Percentiles rank a stretch among this genome's conserved stretches.
These are phyloP conservation scores for Strigamia crassipes DNA, from an alignment of 2,888 invertebrate species.

Conservation along the genomic window DNA sequence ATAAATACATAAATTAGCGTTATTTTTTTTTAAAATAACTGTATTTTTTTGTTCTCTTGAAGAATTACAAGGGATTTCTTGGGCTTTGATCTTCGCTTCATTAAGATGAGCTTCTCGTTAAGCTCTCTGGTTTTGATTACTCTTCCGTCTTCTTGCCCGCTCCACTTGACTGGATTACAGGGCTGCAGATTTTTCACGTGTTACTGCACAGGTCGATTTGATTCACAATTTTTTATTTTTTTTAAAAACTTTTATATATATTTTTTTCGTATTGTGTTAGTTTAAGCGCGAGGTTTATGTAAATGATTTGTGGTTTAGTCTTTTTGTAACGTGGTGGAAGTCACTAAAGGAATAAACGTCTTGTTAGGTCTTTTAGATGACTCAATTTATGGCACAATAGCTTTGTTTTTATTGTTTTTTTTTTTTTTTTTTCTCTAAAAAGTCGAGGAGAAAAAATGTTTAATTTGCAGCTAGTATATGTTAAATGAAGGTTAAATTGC, in stretches of 20 bases:
- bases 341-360: background rate
- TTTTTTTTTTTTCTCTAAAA: background rate
- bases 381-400: background rate
- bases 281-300: background rate
- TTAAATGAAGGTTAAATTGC: too few species aligned
- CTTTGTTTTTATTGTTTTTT: background rate
- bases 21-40: background rate
- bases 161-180: conserved; percentile 18
- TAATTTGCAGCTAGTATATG: background rate
- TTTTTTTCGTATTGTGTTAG: background rate
- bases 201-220: conserved; percentile 23
- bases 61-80: background rate
- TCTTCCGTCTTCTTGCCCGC: background rate
- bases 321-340: background rate
- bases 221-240: background rate
- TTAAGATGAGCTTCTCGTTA: conserved; percentile 26
- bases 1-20: too few species aligned
- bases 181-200: background rate
- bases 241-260: background rate
- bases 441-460: background rate
- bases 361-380: background rate
- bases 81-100: conserved; percentile 12
- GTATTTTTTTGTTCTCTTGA: background rate
- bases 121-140: conserved; percentile 22
- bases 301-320: background rate